These are phyloP conservation scores for Chelidonichthys spinosus DNA, from an alignment of 2,797 vertebrate genomes.

Conservation along the genomic window DNA sequence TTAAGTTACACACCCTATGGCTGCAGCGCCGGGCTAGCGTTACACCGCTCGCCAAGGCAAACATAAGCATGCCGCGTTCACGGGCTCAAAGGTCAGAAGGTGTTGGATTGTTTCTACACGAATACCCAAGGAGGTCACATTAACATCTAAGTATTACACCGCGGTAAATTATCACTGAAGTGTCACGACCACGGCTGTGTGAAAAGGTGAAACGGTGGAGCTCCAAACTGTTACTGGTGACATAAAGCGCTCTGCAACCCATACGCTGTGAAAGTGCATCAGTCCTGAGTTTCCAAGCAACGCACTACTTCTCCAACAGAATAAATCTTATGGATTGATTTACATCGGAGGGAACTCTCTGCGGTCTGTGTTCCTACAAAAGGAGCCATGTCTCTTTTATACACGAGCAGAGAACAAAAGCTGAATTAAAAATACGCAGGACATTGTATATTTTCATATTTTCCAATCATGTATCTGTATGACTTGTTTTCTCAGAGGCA, in stretches of 20 bases:
- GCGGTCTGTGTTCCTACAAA: not conserved
- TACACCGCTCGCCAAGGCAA: constrained; percentile 71
- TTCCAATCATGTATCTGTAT: not conserved
- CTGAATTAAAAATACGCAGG: not conserved
- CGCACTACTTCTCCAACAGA: not conserved
- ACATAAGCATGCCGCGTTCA: constrained; percentile 55
- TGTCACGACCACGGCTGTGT: constrained; percentile 36
- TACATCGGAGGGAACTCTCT: not conserved
- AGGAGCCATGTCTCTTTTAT: constrained; percentile 2
- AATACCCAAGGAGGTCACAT: constrained; percentile 63
- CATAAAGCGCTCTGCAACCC: constrained; percentile 6
- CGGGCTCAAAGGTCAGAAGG: constrained; percentile 70
- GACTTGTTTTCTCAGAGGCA: constrained; percentile 6
- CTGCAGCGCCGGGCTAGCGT: constrained; percentile 51
- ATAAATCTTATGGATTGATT: constrained; percentile 13
- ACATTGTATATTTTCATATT: not conserved
- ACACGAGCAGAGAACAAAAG: not conserved
- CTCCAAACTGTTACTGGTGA: constrained; percentile 9
- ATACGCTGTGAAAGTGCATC: constrained; percentile 17
- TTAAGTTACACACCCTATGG: constrained; percentile 77
- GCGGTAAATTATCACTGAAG: constrained; percentile 54
- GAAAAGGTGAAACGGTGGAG: constrained; percentile 29
- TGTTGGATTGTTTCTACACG: constrained; percentile 63
- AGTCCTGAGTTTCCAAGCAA: constrained; percentile 4
- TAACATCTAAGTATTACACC: constrained; percentile 64